A percentile compares a stretch with the other conserved stretches of the same genome.
These are phyloP conservation scores for Brachionus angularis DNA, from an alignment of 1,140 invertebrate genomes.

Conservation along the genomic window DNA sequence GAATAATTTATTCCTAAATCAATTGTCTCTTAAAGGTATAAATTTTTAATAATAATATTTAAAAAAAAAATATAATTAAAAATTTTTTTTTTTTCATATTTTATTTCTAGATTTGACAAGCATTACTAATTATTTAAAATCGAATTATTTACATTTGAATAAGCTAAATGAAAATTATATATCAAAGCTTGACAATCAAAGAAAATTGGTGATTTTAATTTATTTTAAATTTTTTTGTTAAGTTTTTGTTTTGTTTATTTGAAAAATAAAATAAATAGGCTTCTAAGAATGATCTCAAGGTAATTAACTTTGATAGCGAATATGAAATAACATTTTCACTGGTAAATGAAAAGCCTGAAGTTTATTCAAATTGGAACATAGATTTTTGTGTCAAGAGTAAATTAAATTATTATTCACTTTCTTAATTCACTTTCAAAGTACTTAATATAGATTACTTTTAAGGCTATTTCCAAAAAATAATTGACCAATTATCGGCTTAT, in stretches of 20 bases:
- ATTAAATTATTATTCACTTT: background rate
- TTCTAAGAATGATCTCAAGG: slow-evolving; percentile 8
- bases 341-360: slow-evolving; percentile 18
- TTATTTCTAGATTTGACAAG: too few relatives aligned
- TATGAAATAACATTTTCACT: slow-evolving; percentile 36
- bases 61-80: too few relatives aligned
- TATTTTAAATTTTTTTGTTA: too few relatives aligned
- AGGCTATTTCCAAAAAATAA: slow-evolving; percentile 19
- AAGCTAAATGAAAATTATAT: too few relatives aligned
- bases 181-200: too few relatives aligned
- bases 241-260: too few relatives aligned
- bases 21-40: background rate
- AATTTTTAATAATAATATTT: background rate
- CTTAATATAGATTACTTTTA: background rate
- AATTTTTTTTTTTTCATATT: too few relatives aligned
- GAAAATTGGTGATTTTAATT: too few relatives aligned
- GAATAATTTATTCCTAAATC: background rate
- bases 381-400: background rate
- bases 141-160: too few relatives aligned
- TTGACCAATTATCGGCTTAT: slow-evolving; percentile 12
- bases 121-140: too few relatives aligned
- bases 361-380: slow-evolving; percentile 28
- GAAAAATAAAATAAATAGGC: background rate
- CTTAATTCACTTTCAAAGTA: background rate
- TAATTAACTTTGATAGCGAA: slow-evolving; percentile 41